Conservation (phyloP, 2,113 vertebrate genomes). For the Phainopepla nitens region DNA sequence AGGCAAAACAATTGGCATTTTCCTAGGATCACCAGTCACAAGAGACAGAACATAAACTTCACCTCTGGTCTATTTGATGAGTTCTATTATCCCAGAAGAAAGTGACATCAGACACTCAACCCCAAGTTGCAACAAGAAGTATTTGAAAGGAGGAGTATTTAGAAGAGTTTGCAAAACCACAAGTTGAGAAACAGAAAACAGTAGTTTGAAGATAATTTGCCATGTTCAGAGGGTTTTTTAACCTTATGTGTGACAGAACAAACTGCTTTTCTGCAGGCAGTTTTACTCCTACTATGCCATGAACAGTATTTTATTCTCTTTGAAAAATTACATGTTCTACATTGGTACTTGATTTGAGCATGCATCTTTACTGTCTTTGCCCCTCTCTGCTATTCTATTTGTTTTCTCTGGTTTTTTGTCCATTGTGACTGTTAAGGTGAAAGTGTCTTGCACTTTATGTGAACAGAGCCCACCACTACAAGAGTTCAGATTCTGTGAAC, state of each 20-base stretch:
- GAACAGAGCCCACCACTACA: neutral
- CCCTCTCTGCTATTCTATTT: neutral
- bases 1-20: conserved; percentile 10
- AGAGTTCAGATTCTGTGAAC: neutral
- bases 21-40: neutral
- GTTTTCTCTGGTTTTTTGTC: neutral
- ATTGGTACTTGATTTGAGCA: neutral
- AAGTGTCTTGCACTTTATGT: neutral
- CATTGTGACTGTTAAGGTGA: neutral
- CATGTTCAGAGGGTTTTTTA: neutral
- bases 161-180: neutral
- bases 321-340: neutral
- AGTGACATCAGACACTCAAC: neutral
- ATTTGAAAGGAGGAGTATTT: neutral
- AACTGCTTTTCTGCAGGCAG: neutral
- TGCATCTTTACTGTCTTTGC: neutral
- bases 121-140: neutral
- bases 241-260: neutral
- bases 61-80: neutral
- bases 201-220: neutral
- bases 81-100: neutral
- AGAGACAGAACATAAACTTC: neutral
- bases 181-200: neutral
- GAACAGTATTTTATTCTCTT: neutral
- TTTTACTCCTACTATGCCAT: neutral